Conservation (phyloP, 1,140 invertebrate genomes). For the Carposina sasakii region DNA sequence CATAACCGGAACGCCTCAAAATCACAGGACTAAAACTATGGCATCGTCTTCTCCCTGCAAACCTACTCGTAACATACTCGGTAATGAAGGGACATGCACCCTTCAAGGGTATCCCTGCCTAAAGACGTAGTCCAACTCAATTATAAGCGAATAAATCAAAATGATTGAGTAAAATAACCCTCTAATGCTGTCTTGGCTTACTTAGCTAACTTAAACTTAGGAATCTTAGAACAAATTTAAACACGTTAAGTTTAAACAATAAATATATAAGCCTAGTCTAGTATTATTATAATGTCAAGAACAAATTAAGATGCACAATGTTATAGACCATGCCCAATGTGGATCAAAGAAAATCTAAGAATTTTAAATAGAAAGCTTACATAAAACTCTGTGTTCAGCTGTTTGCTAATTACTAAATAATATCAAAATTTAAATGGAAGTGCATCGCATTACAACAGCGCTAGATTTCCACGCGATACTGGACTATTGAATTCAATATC, state of each 20-base stretch:
- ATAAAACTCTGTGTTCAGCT: too few species aligned
- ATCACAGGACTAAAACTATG: constrained; percentile 34
- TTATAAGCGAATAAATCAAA: constrained; percentile 57
- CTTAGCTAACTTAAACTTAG: neutral
- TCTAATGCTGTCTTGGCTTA: neutral
- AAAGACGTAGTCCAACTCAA: constrained; percentile 34
- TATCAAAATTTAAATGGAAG: constrained; percentile 43
- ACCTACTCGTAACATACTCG: constrained; percentile 32
- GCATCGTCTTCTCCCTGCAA: constrained; percentile 32
- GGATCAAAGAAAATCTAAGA: too few species aligned
- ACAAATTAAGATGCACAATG: too few species aligned
- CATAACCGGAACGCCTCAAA: constrained; percentile 26
- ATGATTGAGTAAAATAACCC: constrained; percentile 18
- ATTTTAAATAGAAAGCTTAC: too few species aligned
- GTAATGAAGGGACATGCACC: constrained; percentile 33
- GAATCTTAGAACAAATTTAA: neutral
- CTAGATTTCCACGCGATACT: constrained; percentile 40
- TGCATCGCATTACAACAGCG: constrained; percentile 32
- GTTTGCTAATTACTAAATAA: too few species aligned
- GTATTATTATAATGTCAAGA: too few species aligned
- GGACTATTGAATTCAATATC: constrained; percentile 52
- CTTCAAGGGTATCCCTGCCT: constrained; percentile 36
- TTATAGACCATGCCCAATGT: too few species aligned
- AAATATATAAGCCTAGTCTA: too few species aligned
- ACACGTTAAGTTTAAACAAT: too few species aligned